Base-by-base conservation (phyloP, 2,113 vertebrate genomes). In the Zingel zingel region DNA sequence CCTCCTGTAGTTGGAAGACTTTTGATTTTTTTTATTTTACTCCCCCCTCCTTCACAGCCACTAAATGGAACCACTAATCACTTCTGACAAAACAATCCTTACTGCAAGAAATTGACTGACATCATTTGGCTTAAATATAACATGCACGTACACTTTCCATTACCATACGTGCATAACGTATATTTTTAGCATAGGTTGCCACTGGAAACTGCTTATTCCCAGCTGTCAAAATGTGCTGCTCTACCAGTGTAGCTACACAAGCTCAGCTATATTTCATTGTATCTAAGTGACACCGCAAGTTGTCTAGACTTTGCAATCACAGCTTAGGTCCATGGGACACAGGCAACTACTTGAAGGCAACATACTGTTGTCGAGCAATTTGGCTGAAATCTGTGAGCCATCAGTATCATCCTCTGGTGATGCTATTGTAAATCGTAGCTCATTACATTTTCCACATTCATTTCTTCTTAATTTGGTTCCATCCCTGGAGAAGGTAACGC, bases 381-480 rank as follows among this genome's bases (percentile, higher is more conserved):
- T 54, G 33, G 30, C 54, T 30, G 47, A 48, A 66, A n/a, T 15
- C 21, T 23, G 58, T n/a, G 65, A 78, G 33, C n/a, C 53, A 23
- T 75, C 64, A 57, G 56, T 61, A 14, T 74, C 45, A 23, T 65
- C 50, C 78, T 53, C 59, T 45, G 48, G n/a, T 66, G 63, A 77
- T 62, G 66, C 47, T 51, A 3, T 58, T 66, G 43, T 58, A 62
- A 74, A 73, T 33, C 62, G 58, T 4, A 19, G 66, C 75, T 70
- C 25, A 4, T 83, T 83, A 70, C 53, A 51, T 67, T 86, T 25
- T 30, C 68, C 23, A 45, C 77, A 78, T 86, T 69, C 65, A 89
- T 89, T 81, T 59, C 36, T 51, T 67, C 58, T 51, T 72, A 54
- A 58, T 74, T 74, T 19, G 11, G 21, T 25, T 67, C 7, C 19